Evolutionary conservation across 2,888 invertebrate genomes (phyloP).

Genomic region (Ptychoptera albimana): DNA sequence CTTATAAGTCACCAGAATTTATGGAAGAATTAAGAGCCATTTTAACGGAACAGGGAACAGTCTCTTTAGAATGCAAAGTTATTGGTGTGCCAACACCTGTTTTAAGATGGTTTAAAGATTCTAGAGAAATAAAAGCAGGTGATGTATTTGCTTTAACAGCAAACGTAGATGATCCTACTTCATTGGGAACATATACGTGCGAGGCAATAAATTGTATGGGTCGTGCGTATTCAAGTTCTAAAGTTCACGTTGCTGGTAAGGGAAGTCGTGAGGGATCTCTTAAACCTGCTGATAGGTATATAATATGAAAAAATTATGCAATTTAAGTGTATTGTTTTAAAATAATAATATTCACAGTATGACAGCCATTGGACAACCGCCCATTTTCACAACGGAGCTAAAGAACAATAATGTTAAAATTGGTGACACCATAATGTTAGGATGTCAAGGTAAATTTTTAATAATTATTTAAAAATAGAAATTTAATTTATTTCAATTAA

Average conservation of each 20-base stretch:
- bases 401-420: conserved; percentile 60
- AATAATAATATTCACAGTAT: conserved; percentile 13
- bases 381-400: conserved; percentile 61
- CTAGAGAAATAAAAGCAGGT: conserved; percentile 74
- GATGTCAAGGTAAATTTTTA: conserved; percentile 48
- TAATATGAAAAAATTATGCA: not conserved
- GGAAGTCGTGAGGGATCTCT: conserved; percentile 53
- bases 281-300: conserved; percentile 49
- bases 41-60: conserved; percentile 74
- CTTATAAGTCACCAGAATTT: conserved; percentile 77
- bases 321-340: not conserved
- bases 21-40: conserved; percentile 68
- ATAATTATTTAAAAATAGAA: conserved; percentile 11
- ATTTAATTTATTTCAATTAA: conserved; percentile 13
- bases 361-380: conserved; percentile 40
- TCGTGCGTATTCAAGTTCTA: conserved; percentile 63
- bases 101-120: conserved; percentile 66
- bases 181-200: conserved; percentile 74
- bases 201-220: conserved; percentile 85
- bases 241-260: conserved; percentile 63
- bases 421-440: conserved; percentile 54
- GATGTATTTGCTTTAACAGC: conserved; percentile 79
- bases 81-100: conserved; percentile 77
- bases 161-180: conserved; percentile 69
- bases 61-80: conserved; percentile 81